Base-by-base conservation (phyloP, 2,888 invertebrate genomes). In the Melanostoma mellinum region DNA sequence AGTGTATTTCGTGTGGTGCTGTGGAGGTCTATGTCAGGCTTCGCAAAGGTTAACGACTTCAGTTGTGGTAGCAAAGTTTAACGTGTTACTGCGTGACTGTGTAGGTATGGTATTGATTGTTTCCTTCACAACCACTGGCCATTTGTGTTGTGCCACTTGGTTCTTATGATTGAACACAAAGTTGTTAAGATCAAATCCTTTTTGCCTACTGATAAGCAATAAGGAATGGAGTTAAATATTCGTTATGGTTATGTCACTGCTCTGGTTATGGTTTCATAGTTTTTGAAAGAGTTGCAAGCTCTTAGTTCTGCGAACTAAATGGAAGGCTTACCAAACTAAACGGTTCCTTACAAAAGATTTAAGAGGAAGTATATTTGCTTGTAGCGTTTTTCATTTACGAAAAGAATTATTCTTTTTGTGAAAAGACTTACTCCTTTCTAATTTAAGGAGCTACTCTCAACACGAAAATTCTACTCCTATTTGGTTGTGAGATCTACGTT, bases 31-130 rank as follows among this genome's bases (percentile, higher is more conserved):
- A 42, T 55, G 58, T 55, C 53, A 67, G 40, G 55, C 42, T 56
- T 55, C 8, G n/a, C 58, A 52, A 46, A 50, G 63, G 65, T 65
- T 72, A 60, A 72, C 52, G 72, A 77, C 71, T 50, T 61, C 40
- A n/a, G 8, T 10, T 40, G 38, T 56, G 40, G 36, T 52, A 20
- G 10, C 6, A 65, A 56, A 60, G 56, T 53, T 52, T 38, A 56
- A 48, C 55, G 40, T 61, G 55, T 48, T 61, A 68, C 53, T 68
- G 61, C 67, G 61, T 74, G 55, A 6, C 8, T 44, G 30, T 20
- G 8, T 46, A 56, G 35, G 44, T 35, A 36, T 36, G 36, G 38
- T 20, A 63, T 68, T 55, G 55, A 74, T 72, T 72, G 44, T 72
- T 72, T 58, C 44, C 72, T 40, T 67, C 65, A 67, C 60, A 60